These are phyloP conservation scores for Pagrus major DNA, from an alignment of 2,113 vertebrate species.

Conservation along the genomic window DNA sequence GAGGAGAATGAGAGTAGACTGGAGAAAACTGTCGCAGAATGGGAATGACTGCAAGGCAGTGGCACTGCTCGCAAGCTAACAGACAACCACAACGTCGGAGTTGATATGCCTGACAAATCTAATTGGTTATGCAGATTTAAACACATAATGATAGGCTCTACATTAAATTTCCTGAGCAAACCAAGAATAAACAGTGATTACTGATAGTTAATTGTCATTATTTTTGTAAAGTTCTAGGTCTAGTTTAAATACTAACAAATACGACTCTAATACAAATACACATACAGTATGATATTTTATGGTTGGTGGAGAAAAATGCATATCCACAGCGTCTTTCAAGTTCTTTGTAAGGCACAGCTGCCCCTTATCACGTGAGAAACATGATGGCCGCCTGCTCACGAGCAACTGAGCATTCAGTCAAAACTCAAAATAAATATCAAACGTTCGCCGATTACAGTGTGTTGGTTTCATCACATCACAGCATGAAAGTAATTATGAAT, in stretches of 20 bases:
- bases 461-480: neutral
- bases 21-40: constrained; percentile 47
- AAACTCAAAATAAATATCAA: neutral
- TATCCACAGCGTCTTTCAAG: neutral
- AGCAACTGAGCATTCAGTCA: neutral
- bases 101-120: constrained; percentile 64
- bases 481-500: neutral
- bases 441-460: neutral
- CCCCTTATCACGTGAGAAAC: neutral
- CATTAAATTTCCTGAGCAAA: constrained; percentile 29
- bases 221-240: neutral
- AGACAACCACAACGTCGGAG: constrained; percentile 61
- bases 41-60: constrained; percentile 39
- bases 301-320: neutral
- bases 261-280: neutral
- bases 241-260: neutral
- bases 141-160: constrained; percentile 40
- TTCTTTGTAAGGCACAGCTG: neutral
- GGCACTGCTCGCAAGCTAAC: constrained; percentile 50
- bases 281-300: neutral
- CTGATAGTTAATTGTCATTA: neutral
- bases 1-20: constrained; percentile 60
- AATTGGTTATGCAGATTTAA: constrained; percentile 66
- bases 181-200: constrained; percentile 21
- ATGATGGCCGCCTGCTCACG: neutral